Conservation (phyloP, 2,888 invertebrate species). For the Eledone cirrhosa region DNA sequence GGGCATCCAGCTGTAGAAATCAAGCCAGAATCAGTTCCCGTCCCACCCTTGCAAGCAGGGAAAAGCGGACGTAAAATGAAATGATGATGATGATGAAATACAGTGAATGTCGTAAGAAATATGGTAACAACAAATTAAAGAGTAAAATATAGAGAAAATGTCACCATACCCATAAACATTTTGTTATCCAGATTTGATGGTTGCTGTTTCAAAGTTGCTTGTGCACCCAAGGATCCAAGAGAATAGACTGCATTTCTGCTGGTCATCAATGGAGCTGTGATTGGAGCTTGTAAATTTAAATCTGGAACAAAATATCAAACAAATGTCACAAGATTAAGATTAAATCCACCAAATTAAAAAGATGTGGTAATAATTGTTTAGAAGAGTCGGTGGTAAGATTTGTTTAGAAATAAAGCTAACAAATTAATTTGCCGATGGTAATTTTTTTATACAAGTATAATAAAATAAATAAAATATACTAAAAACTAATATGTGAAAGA, state of each 20-base stretch:
- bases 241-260: slow-evolving; percentile 48
- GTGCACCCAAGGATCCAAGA: slow-evolving; percentile 48
- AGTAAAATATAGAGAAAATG: neutral
- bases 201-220: slow-evolving; percentile 47
- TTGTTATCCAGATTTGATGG: slow-evolving; percentile 31
- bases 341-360: neutral
- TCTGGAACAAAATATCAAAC: slow-evolving; percentile 32
- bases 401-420: too few relatives aligned
- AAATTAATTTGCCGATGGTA: too few relatives aligned
- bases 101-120: too few relatives aligned
- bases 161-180: neutral
- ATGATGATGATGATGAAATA: too few relatives aligned
- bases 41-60: too few relatives aligned
- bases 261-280: slow-evolving; percentile 40
- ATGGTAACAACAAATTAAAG: too few relatives aligned
- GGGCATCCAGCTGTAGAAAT: too few relatives aligned
- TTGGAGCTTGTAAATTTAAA: slow-evolving; percentile 37
- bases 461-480: neutral
- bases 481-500: too few relatives aligned
- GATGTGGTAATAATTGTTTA: too few relatives aligned
- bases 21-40: too few relatives aligned
- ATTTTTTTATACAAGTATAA: neutral
- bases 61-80: too few relatives aligned
- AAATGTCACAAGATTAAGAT: neutral
- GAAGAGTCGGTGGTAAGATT: too few relatives aligned